These are phyloP conservation scores for Drosophila burlai DNA, from an alignment of 1,140 invertebrate genomes.

Conservation along the genomic window DNA sequence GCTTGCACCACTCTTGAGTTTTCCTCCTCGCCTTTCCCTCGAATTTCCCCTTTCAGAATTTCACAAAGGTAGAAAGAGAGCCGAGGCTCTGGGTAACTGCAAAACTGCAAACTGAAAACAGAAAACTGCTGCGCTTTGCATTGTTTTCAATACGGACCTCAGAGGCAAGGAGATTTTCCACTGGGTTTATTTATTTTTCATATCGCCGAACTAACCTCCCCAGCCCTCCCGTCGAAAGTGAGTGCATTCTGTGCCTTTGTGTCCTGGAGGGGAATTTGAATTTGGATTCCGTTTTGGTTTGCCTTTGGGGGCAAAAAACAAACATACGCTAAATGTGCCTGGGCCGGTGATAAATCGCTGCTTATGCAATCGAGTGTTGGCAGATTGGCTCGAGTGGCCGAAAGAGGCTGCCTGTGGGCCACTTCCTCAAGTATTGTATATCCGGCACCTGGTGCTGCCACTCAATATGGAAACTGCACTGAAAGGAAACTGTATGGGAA, in stretches of 20 bases:
- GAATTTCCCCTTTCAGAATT: conserved; percentile 25
- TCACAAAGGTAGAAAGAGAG: conserved; percentile 70
- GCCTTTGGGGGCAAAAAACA: conserved; percentile 13
- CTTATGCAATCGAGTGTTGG: conserved; percentile 48
- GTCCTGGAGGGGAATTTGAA: conserved; percentile 44
- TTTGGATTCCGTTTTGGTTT: conserved; percentile 59
- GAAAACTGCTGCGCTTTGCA: conserved; percentile 76
- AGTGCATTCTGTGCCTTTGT: conserved; percentile 44
- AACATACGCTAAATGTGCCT: conserved; percentile 76
- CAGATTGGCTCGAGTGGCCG: conserved; percentile 61
- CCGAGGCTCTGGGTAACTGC: conserved; percentile 26
- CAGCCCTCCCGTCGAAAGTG: background rate
- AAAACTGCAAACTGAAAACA: conserved; percentile 59
- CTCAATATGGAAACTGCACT: conserved; percentile 10
- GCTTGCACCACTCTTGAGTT: background rate
- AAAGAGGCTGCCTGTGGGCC: conserved; percentile 23
- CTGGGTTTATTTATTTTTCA: conserved; percentile 56
- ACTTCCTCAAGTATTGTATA: conserved; percentile 36
- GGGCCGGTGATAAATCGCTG: conserved; percentile 68
- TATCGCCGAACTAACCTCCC: background rate
- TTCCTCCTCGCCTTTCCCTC: conserved; percentile 9
- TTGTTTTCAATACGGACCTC: conserved; percentile 73
- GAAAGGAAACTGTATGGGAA: background rate
- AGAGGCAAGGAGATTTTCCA: conserved; percentile 44
- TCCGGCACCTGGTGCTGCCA: conserved; percentile 28